These are phyloP conservation scores for Tubulanus polymorphus DNA, from an alignment of 2,888 invertebrate species.

Conservation along the genomic window DNA sequence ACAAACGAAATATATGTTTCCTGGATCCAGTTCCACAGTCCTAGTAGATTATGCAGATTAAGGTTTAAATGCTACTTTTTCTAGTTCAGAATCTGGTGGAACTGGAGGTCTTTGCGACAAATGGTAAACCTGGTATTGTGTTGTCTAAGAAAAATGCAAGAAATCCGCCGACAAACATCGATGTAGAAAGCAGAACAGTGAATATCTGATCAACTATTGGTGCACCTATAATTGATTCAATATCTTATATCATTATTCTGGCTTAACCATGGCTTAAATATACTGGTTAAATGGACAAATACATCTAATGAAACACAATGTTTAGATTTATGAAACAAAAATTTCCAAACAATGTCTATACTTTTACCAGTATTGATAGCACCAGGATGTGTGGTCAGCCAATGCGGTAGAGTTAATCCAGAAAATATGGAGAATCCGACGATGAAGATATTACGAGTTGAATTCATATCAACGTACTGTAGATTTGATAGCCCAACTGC, in stretches of 20 bases:
- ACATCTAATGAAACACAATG: background rate
- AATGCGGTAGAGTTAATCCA: constrained; percentile 61
- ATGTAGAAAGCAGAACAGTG: constrained; percentile 41
- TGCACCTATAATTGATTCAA: too few species aligned
- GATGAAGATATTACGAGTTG: constrained; percentile 81
- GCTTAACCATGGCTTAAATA: too few species aligned
- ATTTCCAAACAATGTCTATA: background rate
- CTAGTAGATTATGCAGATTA: too few species aligned
- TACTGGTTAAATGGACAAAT: too few species aligned
- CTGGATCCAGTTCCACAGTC: too few species aligned
- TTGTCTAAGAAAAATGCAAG: constrained; percentile 55
- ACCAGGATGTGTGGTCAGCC: constrained; percentile 24
- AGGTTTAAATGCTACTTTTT: too few species aligned
- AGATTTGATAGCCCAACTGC: constrained; percentile 48
- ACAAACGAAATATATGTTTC: too few species aligned
- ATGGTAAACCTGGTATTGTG: constrained; percentile 47
- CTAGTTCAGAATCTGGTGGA: too few species aligned
- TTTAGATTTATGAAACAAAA: background rate
- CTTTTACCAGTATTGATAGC: constrained; percentile 35
- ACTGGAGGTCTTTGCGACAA: too few species aligned
- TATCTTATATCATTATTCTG: too few species aligned
- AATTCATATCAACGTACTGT: constrained; percentile 68
- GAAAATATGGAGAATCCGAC: constrained; percentile 83
- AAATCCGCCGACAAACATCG: constrained; percentile 54
- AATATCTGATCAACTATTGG: constrained; percentile 33